Evolutionary conservation across 1,140 invertebrate genomes (phyloP).

Genomic region (Planococcus citri): DNA sequence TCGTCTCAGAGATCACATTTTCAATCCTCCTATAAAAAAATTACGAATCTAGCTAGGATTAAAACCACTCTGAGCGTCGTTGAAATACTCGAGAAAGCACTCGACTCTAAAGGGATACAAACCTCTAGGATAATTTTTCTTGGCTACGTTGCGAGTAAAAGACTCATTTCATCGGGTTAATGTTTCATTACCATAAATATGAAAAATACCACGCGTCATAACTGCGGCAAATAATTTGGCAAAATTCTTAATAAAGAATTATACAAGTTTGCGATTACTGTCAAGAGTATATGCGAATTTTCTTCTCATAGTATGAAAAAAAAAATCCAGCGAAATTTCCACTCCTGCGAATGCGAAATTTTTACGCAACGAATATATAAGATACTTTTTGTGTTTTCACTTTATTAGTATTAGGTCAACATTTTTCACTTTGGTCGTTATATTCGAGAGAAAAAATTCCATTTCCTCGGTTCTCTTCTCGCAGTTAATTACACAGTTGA

Average conservation of each 20-base stretch:
- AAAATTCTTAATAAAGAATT: neutral
- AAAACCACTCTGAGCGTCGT: too few species aligned
- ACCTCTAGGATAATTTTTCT: neutral
- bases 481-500: slow-evolving; percentile 1
- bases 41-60: too few species aligned
- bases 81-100: too few species aligned
- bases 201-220: neutral
- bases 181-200: neutral
- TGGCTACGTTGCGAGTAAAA: neutral
- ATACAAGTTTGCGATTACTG: neutral
- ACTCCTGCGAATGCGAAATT: neutral
- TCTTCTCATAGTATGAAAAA: neutral
- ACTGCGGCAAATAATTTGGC: neutral
- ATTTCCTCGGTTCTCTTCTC: neutral
- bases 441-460: neutral
- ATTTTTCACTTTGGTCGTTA: neutral
- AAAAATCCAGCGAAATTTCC: too few species aligned
- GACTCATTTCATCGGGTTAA: neutral
- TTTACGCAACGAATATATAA: too few species aligned
- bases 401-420: neutral
- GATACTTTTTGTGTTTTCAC: too few species aligned
- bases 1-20: too few species aligned
- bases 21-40: too few species aligned
- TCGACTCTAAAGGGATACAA: too few species aligned
- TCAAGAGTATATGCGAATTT: neutral